Evolutionary conservation across 2,797 vertebrate species (phyloP).

Genomic region (Hyperoplus lanceolatus): DNA sequence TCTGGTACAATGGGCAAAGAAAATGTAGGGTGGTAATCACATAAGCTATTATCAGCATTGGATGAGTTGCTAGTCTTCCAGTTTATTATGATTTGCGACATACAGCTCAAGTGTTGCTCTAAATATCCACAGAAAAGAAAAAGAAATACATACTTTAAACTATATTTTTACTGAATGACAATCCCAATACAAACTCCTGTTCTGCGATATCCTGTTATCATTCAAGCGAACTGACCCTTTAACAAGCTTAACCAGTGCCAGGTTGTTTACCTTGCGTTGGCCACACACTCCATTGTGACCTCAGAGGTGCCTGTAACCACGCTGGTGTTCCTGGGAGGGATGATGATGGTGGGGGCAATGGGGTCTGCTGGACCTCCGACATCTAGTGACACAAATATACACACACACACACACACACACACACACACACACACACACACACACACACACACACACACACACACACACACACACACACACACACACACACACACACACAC

Average conservation of each 20-base stretch:
- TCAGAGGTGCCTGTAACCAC: slow-evolving; percentile 93
- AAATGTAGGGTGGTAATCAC: not conserved
- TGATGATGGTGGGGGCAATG: slow-evolving; percentile 95
- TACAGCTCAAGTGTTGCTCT: not conserved
- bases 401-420: not conserved
- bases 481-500: slow-evolving; percentile 5
- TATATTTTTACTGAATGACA: not conserved
- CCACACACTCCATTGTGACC: slow-evolving; percentile 96
- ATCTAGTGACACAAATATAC: slow-evolving; percentile 80
- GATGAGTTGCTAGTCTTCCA: not conserved
- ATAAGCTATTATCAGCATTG: not conserved
- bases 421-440: slow-evolving; percentile 15
- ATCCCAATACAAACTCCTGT: not conserved
- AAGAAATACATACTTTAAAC: not conserved
- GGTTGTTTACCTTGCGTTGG: slow-evolving; percentile 91
- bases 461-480: slow-evolving; percentile 1
- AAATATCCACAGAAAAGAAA: not conserved
- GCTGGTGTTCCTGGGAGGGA: slow-evolving; percentile 95
- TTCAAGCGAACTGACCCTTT: not conserved
- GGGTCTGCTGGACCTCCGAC: slow-evolving; percentile 95
- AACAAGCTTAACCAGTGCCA: not conserved
- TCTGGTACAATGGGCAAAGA: not conserved
- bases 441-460: slow-evolving; percentile 12
- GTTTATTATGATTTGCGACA: not conserved
- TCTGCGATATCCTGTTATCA: not conserved